Conservation (phyloP, 2,888 invertebrate genomes). For the Cantharis nigra region DNA sequence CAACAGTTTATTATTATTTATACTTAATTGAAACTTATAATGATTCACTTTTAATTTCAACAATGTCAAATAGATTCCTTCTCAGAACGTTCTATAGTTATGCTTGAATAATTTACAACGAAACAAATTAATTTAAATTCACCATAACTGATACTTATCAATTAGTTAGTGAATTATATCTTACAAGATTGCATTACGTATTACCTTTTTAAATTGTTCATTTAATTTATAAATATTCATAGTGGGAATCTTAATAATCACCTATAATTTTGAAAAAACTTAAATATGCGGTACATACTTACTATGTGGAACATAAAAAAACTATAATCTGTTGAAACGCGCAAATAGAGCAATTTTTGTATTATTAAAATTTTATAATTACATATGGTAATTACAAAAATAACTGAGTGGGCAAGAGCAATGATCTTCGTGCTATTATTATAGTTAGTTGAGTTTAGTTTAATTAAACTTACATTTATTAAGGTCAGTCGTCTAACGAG, state of each 20-base stretch:
- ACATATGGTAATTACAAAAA: neutral
- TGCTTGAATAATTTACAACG: neutral
- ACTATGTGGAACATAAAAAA: neutral
- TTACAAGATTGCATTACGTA: neutral
- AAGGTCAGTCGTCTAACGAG: neutral
- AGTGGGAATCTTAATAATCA: neutral
- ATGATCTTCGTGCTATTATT: neutral
- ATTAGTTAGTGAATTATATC: neutral
- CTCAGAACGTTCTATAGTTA: neutral
- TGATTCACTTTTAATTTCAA: neutral
- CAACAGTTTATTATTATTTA: neutral
- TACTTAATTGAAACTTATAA: neutral
- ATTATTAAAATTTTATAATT: neutral
- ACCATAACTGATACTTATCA: neutral
- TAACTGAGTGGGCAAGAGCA: neutral
- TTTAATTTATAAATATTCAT: neutral
- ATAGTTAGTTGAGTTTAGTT: neutral
- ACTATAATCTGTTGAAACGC: neutral
- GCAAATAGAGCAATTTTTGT: neutral
- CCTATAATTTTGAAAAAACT: neutral
- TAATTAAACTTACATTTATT: slow-evolving; percentile 2
- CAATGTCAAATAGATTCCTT: neutral
- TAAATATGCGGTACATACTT: neutral
- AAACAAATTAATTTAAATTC: neutral
- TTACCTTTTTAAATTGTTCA: neutral